Percentiles rank a stretch among this genome's conserved stretches.
These are phyloP conservation scores for Podargus strigoides DNA, from an alignment of 2,797 vertebrate species.

Conservation along the genomic window DNA sequence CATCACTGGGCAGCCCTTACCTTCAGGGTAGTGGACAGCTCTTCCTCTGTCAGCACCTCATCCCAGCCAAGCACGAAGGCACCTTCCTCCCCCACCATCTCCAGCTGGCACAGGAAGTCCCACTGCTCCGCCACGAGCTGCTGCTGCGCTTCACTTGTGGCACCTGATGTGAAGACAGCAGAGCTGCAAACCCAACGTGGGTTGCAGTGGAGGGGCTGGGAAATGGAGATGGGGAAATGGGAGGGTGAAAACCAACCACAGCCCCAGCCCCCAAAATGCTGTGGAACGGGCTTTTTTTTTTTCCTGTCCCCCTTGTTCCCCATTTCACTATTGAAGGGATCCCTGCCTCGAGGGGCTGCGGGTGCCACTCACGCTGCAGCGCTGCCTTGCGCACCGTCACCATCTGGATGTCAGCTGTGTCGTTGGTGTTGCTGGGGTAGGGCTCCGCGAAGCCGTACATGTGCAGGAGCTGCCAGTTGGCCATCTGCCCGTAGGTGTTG, in stretches of 20 bases:
- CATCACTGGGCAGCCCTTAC: constrained; percentile 52
- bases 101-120: constrained; percentile 79
- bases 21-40: constrained; percentile 85
- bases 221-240: not conserved
- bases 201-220: too few species aligned
- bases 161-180: constrained; percentile 57
- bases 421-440: constrained; percentile 82
- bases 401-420: constrained; percentile 87
- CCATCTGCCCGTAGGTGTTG: constrained; percentile 94
- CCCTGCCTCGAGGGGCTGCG: too few species aligned
- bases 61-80: constrained; percentile 86
- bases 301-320: too few species aligned
- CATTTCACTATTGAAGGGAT: too few species aligned
- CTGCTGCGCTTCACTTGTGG: constrained; percentile 65
- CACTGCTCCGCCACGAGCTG: constrained; percentile 77
- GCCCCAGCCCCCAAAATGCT: not conserved
- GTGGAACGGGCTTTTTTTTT: not conserved
- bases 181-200: fast-evolving
- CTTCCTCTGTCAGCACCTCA: constrained; percentile 85
- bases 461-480: constrained; percentile 95
- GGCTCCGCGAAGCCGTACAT: constrained; percentile 94
- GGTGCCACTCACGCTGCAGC: constrained; percentile 73
- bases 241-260: not conserved
- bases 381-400: constrained; percentile 77
- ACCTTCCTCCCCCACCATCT: constrained; percentile 82